These are phyloP conservation scores for Typhlichthys eigenmanni DNA, from an alignment of 2,797 vertebrate species.

Conservation along the genomic window DNA sequence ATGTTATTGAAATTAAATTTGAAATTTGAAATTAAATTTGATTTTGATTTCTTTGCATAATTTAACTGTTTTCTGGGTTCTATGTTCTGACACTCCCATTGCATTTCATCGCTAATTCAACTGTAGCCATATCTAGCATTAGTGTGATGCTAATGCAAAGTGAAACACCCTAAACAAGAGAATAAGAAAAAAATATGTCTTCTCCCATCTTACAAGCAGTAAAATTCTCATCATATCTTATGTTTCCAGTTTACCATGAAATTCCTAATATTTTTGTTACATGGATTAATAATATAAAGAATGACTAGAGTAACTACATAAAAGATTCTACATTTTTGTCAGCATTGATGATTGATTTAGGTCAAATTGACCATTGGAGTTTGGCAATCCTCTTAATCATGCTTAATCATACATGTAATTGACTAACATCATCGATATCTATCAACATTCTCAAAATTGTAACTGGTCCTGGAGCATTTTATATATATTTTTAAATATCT, in stretches of 20 bases:
- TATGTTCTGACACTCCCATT: conserved; percentile 56
- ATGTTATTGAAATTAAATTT: conserved; percentile 36
- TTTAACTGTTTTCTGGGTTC: conserved; percentile 7
- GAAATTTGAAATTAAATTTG: conserved; percentile 28
- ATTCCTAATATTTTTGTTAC: not conserved
- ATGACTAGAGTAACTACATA: not conserved
- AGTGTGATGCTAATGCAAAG: conserved; percentile 71
- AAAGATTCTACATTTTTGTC: not conserved
- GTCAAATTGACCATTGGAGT: too few species aligned
- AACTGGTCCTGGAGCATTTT: not conserved
- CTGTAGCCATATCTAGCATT: conserved; percentile 61
- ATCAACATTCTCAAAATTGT: conserved; percentile 4
- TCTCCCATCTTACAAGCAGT: conserved; percentile 41
- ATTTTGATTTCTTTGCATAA: not conserved
- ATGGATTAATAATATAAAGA: too few species aligned
- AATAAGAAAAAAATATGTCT: conserved; percentile 35
- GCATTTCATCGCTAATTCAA: conserved; percentile 80
- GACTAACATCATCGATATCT: conserved; percentile 6
- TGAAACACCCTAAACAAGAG: conserved; percentile 63
- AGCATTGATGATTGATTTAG: not conserved
- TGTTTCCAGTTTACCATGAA: conserved; percentile 1
- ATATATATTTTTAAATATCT: not conserved
- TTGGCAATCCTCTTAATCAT: too few species aligned
- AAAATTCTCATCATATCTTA: conserved; percentile 16
- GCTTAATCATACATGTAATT: too few species aligned